phyloP scores from a whole-genome alignment of 2,113 vertebrate species.

The Bostrychus sinensis region DNA sequence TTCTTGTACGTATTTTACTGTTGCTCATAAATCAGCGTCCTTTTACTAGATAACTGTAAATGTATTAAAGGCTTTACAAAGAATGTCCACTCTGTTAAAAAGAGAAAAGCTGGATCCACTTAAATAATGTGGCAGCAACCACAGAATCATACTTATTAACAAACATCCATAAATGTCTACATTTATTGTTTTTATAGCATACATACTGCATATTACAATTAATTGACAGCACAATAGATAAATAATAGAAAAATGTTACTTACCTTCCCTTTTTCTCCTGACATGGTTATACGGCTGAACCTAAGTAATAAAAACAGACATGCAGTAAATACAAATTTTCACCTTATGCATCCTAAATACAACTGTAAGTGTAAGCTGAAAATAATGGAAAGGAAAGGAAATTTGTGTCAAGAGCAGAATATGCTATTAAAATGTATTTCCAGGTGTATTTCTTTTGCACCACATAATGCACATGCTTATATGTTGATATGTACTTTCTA shows the following conservation, averaged over 20 bases:
- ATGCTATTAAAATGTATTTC: no score
- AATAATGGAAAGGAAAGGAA: no score
- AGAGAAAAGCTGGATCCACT: not conserved
- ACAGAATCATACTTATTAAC: no score
- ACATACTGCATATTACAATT: no score
- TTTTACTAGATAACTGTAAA: not conserved
- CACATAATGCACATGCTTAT: no score
- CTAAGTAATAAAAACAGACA: constrained; percentile 48
- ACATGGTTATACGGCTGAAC: constrained; percentile 75
- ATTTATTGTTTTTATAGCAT: no score
- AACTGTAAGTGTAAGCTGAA: no score
- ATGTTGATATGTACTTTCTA: no score
- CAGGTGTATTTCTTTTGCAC: no score
- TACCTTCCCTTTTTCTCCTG: constrained; percentile 88
- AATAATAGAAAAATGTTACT: constrained; percentile 32
- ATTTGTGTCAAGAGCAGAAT: no score
- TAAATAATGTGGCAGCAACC: not conserved
- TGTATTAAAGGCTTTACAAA: not conserved
- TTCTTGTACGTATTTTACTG: not conserved
- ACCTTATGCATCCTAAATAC: not conserved
- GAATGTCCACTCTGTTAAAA: not conserved
- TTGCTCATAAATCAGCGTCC: not conserved
- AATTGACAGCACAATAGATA: not conserved
- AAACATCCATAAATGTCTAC: no score
- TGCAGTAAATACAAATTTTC: not conserved